Conservation (phyloP, 2,888 invertebrate genomes). For the Nomada flava region DNA sequence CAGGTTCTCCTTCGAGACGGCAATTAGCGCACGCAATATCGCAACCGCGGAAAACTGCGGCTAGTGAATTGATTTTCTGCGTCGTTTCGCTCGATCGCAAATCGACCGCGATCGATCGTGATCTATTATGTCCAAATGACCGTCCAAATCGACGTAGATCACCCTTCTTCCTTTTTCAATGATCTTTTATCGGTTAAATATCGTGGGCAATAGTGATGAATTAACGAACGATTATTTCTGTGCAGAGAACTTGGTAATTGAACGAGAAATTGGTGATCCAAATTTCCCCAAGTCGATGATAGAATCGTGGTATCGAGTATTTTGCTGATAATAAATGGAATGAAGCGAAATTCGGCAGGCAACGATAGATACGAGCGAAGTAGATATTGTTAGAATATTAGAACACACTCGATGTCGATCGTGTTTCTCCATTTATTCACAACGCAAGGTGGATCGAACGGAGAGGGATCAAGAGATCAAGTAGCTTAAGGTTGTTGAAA, state of each 20-base stretch:
- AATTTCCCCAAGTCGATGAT: too few relatives aligned
- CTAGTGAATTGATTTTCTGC: slow-evolving; percentile 34
- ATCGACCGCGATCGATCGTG: slow-evolving; percentile 6
- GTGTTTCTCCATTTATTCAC: background rate
- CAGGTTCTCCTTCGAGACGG: slow-evolving; percentile 53
- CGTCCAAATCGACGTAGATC: background rate
- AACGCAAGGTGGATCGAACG: background rate
- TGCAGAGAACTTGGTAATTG: too few relatives aligned
- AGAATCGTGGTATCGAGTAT: too few relatives aligned
- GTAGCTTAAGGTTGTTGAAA: slow-evolving; percentile 3
- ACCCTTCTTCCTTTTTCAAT: background rate
- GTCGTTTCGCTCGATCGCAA: slow-evolving; percentile 27
- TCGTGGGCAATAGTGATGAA: too few relatives aligned
- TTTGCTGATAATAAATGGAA: too few relatives aligned
- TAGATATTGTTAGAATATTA: too few relatives aligned
- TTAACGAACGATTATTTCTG: too few relatives aligned
- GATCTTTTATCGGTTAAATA: background rate
- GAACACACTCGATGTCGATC: background rate
- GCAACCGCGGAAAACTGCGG: slow-evolving; percentile 55
- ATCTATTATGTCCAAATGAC: background rate
- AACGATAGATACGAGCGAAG: too few relatives aligned
- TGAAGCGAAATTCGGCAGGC: too few relatives aligned
- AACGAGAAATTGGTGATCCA: too few relatives aligned
- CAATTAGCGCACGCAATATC: slow-evolving; percentile 45
- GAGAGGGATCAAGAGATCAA: background rate